Evolutionary conservation across 2,888 invertebrate genomes (phyloP).

Genomic region (Acleris emargana): DNA sequence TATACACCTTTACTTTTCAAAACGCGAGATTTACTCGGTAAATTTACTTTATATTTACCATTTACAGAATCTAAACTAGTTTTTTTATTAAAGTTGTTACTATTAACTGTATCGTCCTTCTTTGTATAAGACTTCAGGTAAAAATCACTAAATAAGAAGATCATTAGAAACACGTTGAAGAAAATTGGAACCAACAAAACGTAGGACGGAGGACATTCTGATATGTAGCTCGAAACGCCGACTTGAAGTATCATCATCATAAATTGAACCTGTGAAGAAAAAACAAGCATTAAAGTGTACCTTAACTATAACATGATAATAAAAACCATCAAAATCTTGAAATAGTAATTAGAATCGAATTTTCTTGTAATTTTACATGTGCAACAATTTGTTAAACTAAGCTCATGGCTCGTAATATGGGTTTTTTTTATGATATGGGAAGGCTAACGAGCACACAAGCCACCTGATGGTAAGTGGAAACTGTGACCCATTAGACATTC

Average conservation of each 20-base stretch:
- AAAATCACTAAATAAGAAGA: constrained; percentile 10
- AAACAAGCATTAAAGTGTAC: not conserved
- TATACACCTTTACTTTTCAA: not conserved
- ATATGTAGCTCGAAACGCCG: not conserved
- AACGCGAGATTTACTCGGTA: not conserved
- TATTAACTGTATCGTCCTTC: not conserved
- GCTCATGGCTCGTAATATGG: too few relatives aligned
- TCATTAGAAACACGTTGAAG: constrained; percentile 2
- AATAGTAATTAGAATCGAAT: too few relatives aligned
- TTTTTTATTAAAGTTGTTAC: too few relatives aligned
- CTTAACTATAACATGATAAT: too few relatives aligned
- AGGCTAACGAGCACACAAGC: too few relatives aligned
- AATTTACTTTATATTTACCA: not conserved
- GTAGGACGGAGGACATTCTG: constrained; percentile 8
- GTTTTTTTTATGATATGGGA: too few relatives aligned
- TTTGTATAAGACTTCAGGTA: not conserved
- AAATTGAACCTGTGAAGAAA: constrained; percentile 5
- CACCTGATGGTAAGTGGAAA: too few relatives aligned
- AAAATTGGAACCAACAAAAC: not conserved
- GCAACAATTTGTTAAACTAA: too few relatives aligned
- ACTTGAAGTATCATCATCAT: constrained; percentile 3
- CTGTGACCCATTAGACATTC: too few relatives aligned
- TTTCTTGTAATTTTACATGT: too few relatives aligned
- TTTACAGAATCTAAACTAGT: not conserved
- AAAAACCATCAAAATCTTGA: too few relatives aligned